phyloP scores from a whole-genome alignment of 2,888 invertebrate genomes.

The Rhingia campestris region DNA sequence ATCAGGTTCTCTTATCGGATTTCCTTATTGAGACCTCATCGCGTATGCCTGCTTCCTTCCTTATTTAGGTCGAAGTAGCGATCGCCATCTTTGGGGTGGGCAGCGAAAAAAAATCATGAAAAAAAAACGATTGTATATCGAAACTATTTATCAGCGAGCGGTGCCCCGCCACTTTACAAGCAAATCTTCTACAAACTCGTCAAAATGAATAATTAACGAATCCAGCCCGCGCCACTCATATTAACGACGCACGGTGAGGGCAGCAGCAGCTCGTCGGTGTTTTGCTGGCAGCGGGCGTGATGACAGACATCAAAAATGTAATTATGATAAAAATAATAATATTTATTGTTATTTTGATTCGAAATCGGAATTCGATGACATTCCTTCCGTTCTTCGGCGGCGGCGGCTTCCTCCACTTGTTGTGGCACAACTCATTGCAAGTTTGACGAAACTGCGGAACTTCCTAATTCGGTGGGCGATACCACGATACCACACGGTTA shows the following conservation, averaged over 20 bases:
- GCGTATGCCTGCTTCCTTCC: conserved; percentile 70
- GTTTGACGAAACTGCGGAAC: conserved; percentile 66
- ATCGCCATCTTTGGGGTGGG: conserved; percentile 71
- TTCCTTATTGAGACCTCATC: conserved; percentile 69
- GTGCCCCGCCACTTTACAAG: conserved; percentile 45
- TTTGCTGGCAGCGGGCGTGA: conserved; percentile 18
- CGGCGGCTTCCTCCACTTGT: conserved; percentile 22
- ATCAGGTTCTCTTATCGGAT: conserved; percentile 69
- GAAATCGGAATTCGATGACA: conserved; percentile 58
- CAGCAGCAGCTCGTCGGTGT: conserved; percentile 7
- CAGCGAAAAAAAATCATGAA: conserved; percentile 25
- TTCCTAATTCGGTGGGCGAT: conserved; percentile 70
- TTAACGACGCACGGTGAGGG: conserved; percentile 42
- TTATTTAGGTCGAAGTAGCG: conserved; percentile 71
- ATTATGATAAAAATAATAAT: conserved; percentile 72
- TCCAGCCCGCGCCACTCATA: conserved; percentile 58
- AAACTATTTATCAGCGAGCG: conserved; percentile 68
- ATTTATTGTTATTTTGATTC: conserved; percentile 54
- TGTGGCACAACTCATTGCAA: conserved; percentile 11
- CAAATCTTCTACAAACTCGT: conserved; percentile 57
- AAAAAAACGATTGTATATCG: conserved; percentile 31
- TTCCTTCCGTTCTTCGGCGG: conserved; percentile 60
- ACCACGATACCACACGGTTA: conserved; percentile 27
- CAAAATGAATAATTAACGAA: conserved; percentile 67
- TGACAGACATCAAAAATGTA: conserved; percentile 55